phyloP scores from a whole-genome alignment of 2,113 vertebrate genomes.

The Heliornis fulica region DNA sequence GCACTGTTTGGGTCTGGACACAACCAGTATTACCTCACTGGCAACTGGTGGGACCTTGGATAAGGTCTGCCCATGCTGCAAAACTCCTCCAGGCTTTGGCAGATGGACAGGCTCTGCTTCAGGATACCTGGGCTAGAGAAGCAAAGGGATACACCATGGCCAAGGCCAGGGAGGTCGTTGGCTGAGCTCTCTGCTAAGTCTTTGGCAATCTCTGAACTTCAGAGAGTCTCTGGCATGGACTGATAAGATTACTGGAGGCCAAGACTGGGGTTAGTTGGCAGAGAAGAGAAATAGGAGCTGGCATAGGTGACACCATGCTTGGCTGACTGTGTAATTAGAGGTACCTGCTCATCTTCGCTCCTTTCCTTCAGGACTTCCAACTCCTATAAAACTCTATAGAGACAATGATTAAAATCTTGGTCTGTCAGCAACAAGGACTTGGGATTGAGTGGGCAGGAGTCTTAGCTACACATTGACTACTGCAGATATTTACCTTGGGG shows the following conservation, averaged over 20 bases:
- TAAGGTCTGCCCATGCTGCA: background rate
- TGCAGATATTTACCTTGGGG: background rate
- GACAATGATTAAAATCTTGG: background rate
- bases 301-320: background rate
- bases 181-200: background rate
- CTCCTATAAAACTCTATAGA: background rate
- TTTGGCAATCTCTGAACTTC: constrained; percentile 18
- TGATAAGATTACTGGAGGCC: background rate
- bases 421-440: background rate
- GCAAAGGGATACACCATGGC: background rate
- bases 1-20: background rate
- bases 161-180: background rate
- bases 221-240: background rate
- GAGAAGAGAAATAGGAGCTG: background rate
- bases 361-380: background rate
- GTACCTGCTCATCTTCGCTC: background rate
- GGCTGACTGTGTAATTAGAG: background rate
- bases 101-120: background rate
- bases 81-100: background rate
- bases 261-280: background rate
- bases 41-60: rapidly evolving
- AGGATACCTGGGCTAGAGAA: background rate
- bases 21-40: background rate
- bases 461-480: background rate
- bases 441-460: background rate